These are phyloP conservation scores for Temnothorax ravouxi DNA, from an alignment of 2,888 invertebrate species.

Conservation along the genomic window DNA sequence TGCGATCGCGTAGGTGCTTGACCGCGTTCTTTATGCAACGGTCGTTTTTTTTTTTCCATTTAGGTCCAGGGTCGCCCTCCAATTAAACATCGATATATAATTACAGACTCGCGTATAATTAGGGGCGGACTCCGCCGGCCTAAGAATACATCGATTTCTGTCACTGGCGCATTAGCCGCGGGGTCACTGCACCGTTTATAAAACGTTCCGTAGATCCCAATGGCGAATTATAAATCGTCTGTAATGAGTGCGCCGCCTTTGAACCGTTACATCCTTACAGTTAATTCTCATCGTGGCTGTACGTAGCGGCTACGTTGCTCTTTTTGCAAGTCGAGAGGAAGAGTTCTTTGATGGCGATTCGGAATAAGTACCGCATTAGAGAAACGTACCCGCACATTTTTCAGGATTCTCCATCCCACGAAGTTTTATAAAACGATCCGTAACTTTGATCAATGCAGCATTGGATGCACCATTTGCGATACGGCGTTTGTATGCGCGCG, in stretches of 20 bases:
- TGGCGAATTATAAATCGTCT: constrained; percentile 53
- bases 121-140: constrained; percentile 35
- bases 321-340: constrained; percentile 1
- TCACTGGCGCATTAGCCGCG: constrained; percentile 47
- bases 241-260: constrained; percentile 51
- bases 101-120: constrained; percentile 43
- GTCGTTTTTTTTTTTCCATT: neutral
- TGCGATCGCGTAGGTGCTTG: constrained; percentile 41
- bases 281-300: constrained; percentile 34
- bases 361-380: neutral
- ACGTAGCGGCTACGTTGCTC: constrained; percentile 7
- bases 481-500: constrained; percentile 13
- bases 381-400: neutral
- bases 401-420: neutral
- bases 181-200: constrained; percentile 46
- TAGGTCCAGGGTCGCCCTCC: constrained; percentile 14
- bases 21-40: constrained; percentile 46
- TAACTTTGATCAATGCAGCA: neutral
- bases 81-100: constrained; percentile 50
- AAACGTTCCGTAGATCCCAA: constrained; percentile 42
- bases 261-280: constrained; percentile 47
- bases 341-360: constrained; percentile 2
- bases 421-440: constrained; percentile 1
- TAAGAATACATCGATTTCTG: constrained; percentile 55
- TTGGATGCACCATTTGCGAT: neutral